Evolutionary conservation across 1,140 invertebrate species (phyloP).

Genomic region (Vanessa tameamea): DNA sequence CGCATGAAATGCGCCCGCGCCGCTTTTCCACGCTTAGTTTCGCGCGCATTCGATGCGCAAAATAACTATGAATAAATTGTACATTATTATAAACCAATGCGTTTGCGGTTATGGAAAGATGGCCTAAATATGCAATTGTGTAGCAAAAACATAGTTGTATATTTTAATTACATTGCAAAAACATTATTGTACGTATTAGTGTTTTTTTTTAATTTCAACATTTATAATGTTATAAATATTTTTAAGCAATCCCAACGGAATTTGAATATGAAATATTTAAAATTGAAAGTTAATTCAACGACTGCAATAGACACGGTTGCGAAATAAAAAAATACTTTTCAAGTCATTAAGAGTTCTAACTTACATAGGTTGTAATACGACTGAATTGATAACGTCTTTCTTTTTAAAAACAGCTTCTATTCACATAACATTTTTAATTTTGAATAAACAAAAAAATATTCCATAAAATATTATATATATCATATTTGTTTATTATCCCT

Average conservation of each 20-base stretch:
- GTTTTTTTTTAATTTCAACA: background rate
- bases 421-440: no score
- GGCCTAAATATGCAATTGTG: constrained; percentile 20
- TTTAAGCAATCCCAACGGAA: constrained; percentile 6
- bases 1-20: constrained; percentile 63
- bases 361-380: no score
- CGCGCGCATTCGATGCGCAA: constrained; percentile 64
- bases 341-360: no score
- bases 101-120: constrained; percentile 20
- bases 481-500: no score
- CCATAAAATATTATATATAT: no score
- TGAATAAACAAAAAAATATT: no score
- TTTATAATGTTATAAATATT: background rate
- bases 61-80: constrained; percentile 39
- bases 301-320: no score
- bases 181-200: constrained; percentile 6
- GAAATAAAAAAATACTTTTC: no score
- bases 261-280: background rate
- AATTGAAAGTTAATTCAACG: background rate
- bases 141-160: background rate
- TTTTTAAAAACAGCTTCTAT: no score
- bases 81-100: constrained; percentile 26
- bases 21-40: constrained; percentile 70
- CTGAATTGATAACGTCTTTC: no score
- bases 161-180: constrained; percentile 9